Evolutionary conservation across 2,113 vertebrate genomes (phyloP).

Genomic region (Irena cyanogastra): DNA sequence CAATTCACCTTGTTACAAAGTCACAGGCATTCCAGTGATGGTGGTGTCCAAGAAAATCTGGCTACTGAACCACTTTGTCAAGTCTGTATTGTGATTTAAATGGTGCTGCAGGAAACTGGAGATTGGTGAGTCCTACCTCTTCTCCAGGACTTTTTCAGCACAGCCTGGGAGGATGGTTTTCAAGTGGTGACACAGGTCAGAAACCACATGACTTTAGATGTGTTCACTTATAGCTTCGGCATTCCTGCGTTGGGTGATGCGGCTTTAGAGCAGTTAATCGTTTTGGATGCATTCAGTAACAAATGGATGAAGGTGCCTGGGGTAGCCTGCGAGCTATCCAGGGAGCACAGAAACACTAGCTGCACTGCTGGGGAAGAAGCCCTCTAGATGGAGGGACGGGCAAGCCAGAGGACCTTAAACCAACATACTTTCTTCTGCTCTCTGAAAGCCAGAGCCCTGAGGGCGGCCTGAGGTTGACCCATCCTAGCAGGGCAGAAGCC

Average conservation of each 20-base stretch:
- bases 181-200: background rate
- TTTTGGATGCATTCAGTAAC: background rate
- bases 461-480: no score
- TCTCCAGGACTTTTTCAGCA: background rate
- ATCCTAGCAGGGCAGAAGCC: background rate
- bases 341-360: background rate
- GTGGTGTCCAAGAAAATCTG: background rate
- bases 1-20: background rate
- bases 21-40: background rate
- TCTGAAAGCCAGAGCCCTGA: background rate
- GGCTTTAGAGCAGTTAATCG: background rate
- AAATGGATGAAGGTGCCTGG: background rate
- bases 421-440: background rate
- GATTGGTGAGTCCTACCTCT: background rate
- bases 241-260: rapidly evolving
- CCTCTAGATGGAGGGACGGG: background rate
- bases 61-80: background rate
- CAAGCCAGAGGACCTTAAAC: background rate
- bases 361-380: background rate
- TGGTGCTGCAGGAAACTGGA: background rate
- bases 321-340: background rate
- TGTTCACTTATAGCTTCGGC: background rate
- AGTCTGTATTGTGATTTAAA: background rate
- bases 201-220: background rate
- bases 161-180: background rate